A percentile compares a stretch with the other conserved stretches of the same genome.
phyloP scores from a whole-genome alignment of 2,113 vertebrate species.

The Centropus unirufus region DNA sequence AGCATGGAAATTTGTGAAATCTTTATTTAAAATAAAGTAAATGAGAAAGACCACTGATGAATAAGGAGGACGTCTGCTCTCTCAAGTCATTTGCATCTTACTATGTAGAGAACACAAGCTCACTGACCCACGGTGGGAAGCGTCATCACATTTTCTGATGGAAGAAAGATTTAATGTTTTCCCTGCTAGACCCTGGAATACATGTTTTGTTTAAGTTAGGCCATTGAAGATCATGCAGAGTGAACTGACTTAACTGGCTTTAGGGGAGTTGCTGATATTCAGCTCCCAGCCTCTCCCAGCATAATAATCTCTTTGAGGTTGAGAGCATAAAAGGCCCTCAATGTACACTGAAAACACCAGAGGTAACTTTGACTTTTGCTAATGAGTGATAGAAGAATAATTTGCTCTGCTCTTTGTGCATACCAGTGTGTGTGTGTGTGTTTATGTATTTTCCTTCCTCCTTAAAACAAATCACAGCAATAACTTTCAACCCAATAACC shows the following conservation, averaged over 20 bases:
- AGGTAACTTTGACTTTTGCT: constrained; percentile 57
- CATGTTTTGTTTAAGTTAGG: background rate
- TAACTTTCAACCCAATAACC: constrained; percentile 74
- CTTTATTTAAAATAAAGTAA: background rate
- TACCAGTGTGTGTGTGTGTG: too few species aligned
- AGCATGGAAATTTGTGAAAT: background rate
- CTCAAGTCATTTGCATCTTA: background rate
- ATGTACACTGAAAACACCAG: background rate
- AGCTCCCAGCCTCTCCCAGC: background rate
- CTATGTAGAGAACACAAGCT: background rate
- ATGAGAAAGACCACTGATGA: background rate
- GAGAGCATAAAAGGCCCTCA: background rate
- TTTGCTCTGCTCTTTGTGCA: constrained; percentile 16
- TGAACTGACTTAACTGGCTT: background rate
- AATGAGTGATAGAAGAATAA: constrained; percentile 62
- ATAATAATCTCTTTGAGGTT: background rate
- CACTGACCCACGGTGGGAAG: background rate
- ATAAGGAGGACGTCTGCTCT: background rate
- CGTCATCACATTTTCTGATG: background rate
- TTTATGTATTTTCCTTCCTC: constrained; percentile 13
- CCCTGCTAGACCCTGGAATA: background rate
- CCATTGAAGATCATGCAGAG: background rate
- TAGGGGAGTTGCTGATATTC: constrained; percentile 1
- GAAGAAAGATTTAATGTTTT: background rate
- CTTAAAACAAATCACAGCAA: constrained; percentile 64